phyloP scores from a whole-genome alignment of 2,888 invertebrate species.

The Tipula confusa region DNA sequence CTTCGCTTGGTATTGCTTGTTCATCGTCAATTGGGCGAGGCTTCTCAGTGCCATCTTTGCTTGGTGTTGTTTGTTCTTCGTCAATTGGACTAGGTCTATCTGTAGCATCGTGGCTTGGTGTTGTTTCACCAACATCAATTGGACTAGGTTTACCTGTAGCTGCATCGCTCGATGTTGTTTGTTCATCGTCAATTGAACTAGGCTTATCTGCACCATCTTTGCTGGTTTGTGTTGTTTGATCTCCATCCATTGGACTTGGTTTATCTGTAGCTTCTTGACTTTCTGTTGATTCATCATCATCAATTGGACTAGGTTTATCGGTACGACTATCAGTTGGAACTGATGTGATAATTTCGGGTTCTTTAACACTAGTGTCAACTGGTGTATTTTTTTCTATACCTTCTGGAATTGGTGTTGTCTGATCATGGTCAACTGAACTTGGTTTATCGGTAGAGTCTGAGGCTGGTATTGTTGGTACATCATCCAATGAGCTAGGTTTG shows the following conservation, averaged over 20 bases:
- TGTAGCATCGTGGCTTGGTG: conserved; percentile 32
- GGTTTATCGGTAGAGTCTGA: conserved; percentile 31
- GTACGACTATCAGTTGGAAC: not conserved
- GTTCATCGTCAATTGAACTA: not conserved
- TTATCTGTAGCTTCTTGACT: not conserved
- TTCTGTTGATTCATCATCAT: conserved; percentile 27
- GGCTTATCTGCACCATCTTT: not conserved
- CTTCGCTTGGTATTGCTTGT: conserved; percentile 35
- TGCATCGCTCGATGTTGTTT: not conserved
- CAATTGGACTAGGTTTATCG: not conserved
- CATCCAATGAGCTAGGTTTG: conserved; percentile 34
- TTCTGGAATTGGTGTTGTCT: conserved; percentile 33
- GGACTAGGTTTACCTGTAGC: not conserved
- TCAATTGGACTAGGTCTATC: conserved; percentile 35
- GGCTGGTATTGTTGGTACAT: conserved; percentile 33
- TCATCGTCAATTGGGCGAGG: conserved; percentile 36
- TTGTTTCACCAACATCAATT: conserved; percentile 34
- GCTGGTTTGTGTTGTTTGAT: not conserved
- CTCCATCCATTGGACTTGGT: not conserved
- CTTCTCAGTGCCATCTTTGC: conserved; percentile 33
- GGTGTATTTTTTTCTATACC: conserved; percentile 32
- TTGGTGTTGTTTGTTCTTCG: conserved; percentile 34
- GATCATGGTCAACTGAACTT: conserved; percentile 31
- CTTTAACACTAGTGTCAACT: not conserved
- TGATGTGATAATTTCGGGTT: not conserved